Evolutionary conservation across 2,797 vertebrate species (phyloP).

Genomic region (Melopsittacus undulatus): DNA sequence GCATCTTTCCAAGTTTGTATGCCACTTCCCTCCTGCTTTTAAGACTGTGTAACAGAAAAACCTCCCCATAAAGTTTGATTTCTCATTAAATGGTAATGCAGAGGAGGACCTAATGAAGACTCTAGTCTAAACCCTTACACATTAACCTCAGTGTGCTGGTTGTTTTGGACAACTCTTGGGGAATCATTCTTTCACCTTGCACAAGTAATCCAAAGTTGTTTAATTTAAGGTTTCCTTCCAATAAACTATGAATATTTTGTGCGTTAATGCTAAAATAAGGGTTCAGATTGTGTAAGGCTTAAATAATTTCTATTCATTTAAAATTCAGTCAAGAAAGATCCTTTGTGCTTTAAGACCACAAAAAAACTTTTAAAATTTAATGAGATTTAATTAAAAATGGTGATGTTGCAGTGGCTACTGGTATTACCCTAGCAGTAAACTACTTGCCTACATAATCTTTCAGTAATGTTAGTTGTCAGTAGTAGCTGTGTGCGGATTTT

Average conservation of each 20-base stretch:
- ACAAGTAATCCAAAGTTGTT: not conserved
- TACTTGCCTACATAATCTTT: not conserved
- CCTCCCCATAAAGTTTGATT: not conserved
- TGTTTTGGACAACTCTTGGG: not conserved
- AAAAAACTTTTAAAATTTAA: not conserved
- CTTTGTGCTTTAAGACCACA: not conserved
- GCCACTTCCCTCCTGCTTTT: not conserved
- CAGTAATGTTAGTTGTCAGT: not conserved
- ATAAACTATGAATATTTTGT: not conserved
- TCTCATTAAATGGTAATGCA: not conserved
- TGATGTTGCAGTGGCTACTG: not conserved
- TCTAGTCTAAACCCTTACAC: not conserved
- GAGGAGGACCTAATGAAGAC: not conserved
- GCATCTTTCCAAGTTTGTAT: not conserved
- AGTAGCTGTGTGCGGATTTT: not conserved
- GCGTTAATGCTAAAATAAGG: not conserved
- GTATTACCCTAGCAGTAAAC: not conserved
- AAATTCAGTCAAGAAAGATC: not conserved
- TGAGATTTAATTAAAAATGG: not conserved
- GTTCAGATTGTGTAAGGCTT: not conserved
- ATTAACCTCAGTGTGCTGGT: accelerated
- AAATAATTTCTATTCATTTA: conserved; percentile 3
- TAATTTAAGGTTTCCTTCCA: not conserved
- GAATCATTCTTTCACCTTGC: not conserved
- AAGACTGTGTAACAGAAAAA: not conserved